These are phyloP conservation scores for Drosophila carrolli DNA, from an alignment of 1,140 invertebrate species.

Conservation along the genomic window DNA sequence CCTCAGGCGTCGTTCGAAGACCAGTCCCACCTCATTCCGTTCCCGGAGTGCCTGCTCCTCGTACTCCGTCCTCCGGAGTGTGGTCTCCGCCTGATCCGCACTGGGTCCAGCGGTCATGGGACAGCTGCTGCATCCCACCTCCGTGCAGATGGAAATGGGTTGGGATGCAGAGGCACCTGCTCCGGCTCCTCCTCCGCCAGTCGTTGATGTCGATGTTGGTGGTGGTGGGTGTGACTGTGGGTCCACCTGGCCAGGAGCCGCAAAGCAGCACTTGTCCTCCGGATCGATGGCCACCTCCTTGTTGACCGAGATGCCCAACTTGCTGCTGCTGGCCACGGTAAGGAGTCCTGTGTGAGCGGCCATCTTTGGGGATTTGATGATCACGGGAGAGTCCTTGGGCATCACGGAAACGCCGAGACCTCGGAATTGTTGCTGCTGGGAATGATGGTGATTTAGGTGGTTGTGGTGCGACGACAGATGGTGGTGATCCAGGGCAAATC, in stretches of 20 bases:
- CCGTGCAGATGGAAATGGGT: constrained; percentile 72
- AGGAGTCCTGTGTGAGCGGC: constrained; percentile 63
- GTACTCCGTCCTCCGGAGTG: constrained; percentile 56
- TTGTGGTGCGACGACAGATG: constrained; percentile 41
- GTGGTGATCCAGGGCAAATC: constrained; percentile 67
- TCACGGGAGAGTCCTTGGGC: constrained; percentile 84
- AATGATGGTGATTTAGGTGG: constrained; percentile 32
- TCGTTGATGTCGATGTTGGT: constrained; percentile 13
- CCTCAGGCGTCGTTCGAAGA: constrained; percentile 72
- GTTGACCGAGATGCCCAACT: constrained; percentile 76
- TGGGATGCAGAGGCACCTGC: constrained; percentile 27
- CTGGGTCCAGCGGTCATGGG: constrained; percentile 48
- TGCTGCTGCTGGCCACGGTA: constrained; percentile 66
- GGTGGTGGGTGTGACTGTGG: constrained; percentile 44
- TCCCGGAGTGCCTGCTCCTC: constrained; percentile 55
- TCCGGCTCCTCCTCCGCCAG: constrained; percentile 7
- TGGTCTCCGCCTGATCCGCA: constrained; percentile 48
- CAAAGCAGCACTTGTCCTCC: constrained; percentile 80
- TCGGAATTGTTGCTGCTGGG: constrained; percentile 70
- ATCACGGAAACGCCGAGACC: constrained; percentile 79
- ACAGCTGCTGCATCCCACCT: constrained; percentile 76
- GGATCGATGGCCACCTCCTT: constrained; percentile 84
- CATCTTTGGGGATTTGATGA: constrained; percentile 81
- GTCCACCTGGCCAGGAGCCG: constrained; percentile 53
- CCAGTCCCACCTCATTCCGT: constrained; percentile 53